Percentiles rank a stretch among this genome's conserved stretches.
Evolutionary conservation across 1,140 invertebrate species (phyloP).

Genomic region (Tigriopus japonicus): DNA sequence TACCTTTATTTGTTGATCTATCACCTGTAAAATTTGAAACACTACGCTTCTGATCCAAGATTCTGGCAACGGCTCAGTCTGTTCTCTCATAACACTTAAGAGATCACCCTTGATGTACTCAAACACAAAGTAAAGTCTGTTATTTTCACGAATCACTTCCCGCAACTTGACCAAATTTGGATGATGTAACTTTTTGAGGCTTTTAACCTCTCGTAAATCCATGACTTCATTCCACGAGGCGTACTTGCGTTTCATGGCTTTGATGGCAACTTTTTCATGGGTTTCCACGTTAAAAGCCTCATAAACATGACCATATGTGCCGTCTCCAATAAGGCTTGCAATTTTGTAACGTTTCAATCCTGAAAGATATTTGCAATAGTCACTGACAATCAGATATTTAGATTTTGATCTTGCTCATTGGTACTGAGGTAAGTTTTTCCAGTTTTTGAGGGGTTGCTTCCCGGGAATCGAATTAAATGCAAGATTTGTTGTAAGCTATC

Average conservation of each 20-base stretch:
- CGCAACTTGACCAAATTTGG: constrained; percentile 39
- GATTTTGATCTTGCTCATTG: no score
- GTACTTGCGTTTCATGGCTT: constrained; percentile 43
- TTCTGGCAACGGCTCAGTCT: constrained; percentile 20
- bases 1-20: not conserved
- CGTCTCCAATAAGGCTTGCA: constrained; percentile 36
- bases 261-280: constrained; percentile 35
- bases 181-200: constrained; percentile 37
- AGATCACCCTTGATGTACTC: constrained; percentile 44
- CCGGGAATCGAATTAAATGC: no score
- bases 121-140: constrained; percentile 40
- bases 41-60: not conserved
- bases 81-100: constrained; percentile 41
- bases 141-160: constrained; percentile 40
- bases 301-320: constrained; percentile 36
- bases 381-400: no score
- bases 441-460: no score
- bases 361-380: not conserved
- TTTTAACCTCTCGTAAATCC: constrained; percentile 38
- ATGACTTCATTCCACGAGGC: constrained; percentile 42
- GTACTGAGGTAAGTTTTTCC: no score
- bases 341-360: constrained; percentile 31
- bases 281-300: constrained; percentile 30
- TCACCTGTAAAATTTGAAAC: constrained; percentile 9
- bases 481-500: no score